Base-by-base conservation (phyloP, 2,888 invertebrate genomes). In the Agrotis clavis region DNA sequence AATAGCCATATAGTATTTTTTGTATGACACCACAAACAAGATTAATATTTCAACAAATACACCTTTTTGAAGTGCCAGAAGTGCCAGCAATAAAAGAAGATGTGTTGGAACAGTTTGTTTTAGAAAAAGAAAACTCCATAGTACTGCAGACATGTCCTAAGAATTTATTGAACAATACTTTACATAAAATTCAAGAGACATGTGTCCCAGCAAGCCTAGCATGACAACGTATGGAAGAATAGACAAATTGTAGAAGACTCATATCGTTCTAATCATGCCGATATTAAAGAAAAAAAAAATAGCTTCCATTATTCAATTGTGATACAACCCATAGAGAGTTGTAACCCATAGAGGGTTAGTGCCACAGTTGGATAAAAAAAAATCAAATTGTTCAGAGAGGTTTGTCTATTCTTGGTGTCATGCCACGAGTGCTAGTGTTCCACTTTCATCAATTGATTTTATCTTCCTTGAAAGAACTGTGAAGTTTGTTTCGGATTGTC, bases 381-480 rank as follows among this genome's bases (percentile, higher is more conserved):
- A 6, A 7, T 5, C 30, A 30, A 30, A 30, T 30, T 7, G 35
- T 35, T 6, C 35, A 35, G 7, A 35, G 30, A 30, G 35, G 7
- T 41, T 41, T 41, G 41, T 41, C 41, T 41, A 11, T 41, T 41
- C 41, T 41, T 41, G 11, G 2, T 41, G 11, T 11, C 41, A 41
- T 41, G 41, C 41, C 9, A 41, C 41, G 41, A 9, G 41, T 25
- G 30, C 4, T n/a, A 9, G 13, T 19, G 7, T n/a, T 14, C 1
- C 1, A 18, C 14, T 16, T 16, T 16, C 16, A 19, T 45, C 19
- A 14, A 66, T 25, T 16, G 30, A 41, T 45, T 30, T 56, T 73
- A 25, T 50, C 77, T 77, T 51, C 18, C 57, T 73, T 69, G 1
- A 77, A 73, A 56, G 69, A 69, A 68, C 73, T 77, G 50, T 14